Evolutionary conservation across 2,797 vertebrate species (phyloP).

Genomic region (Acipenser oxyrinchus): DNA sequence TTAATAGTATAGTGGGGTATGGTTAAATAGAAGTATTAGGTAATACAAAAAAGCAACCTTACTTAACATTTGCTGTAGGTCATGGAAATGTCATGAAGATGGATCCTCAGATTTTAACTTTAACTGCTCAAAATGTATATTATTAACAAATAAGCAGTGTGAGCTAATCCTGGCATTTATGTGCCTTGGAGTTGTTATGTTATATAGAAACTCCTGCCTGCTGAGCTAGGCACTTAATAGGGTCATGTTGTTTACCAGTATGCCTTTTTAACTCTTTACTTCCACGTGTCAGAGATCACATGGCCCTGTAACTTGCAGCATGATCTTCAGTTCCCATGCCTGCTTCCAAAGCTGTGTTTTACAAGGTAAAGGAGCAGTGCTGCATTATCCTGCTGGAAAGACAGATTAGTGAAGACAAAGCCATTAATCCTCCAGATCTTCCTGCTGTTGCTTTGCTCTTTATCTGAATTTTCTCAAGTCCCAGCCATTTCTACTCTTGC

Average conservation of each 20-base stretch:
- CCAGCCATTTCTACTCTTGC: constrained; percentile 31
- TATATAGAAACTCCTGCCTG: too few relatives aligned
- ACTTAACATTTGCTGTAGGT: background rate
- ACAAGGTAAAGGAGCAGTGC: background rate
- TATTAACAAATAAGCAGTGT: background rate
- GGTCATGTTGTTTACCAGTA: constrained; percentile 1
- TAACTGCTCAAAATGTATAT: background rate
- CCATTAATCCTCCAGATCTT: constrained; percentile 1
- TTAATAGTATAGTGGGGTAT: background rate
- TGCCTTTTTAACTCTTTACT: background rate
- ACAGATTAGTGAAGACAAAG: background rate
- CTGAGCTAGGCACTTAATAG: constrained; percentile 20
- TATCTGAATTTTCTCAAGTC: constrained; percentile 14
- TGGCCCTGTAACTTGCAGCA: background rate
- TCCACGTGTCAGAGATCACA: background rate
- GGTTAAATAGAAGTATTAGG: background rate
- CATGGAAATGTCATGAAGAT: background rate
- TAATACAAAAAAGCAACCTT: too few relatives aligned
- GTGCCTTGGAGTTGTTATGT: background rate
- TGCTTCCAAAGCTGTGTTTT: background rate
- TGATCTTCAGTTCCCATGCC: background rate
- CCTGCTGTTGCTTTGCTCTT: background rate
- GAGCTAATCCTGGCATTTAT: background rate
- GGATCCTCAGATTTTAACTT: background rate
- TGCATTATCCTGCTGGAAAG: background rate